phyloP scores from a whole-genome alignment of 2,888 invertebrate genomes.

The Orgyia antiqua region DNA sequence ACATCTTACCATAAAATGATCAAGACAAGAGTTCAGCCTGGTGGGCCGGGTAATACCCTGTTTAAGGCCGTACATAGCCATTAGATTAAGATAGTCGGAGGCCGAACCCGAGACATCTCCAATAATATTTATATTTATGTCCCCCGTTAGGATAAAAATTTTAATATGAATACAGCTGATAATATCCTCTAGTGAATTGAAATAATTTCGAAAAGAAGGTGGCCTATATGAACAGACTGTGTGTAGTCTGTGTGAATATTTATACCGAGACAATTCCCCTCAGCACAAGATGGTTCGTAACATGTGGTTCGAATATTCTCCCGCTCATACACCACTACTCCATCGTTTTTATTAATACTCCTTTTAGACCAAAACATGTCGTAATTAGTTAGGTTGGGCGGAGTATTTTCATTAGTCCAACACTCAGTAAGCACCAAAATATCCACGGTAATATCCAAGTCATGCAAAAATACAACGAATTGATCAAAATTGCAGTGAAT shows the following conservation, averaged over 20 bases:
- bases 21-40: slow-evolving; percentile 3
- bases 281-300: neutral
- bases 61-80: slow-evolving; percentile 4
- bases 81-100: neutral
- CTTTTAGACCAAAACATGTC: neutral
- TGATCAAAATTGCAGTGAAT: neutral
- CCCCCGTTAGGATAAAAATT: neutral
- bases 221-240: neutral
- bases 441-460: neutral
- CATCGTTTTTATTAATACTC: neutral
- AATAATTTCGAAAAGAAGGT: neutral
- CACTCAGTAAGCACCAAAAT: neutral
- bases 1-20: slow-evolving; percentile 7
- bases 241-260: too few species aligned
- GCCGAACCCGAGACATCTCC: neutral
- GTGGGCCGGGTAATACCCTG: slow-evolving; percentile 3
- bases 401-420: neutral
- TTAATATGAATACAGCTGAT: neutral
- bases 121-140: neutral
- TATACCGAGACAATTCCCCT: neutral
- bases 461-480: neutral
- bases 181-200: neutral
- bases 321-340: neutral
- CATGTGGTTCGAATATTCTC: neutral
- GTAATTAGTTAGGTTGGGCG: neutral